Evolutionary conservation across 2,888 invertebrate genomes (phyloP), one percentile per base, ranked within the genome.

Genomic region (Trypoxylon attenuatum): DNA sequence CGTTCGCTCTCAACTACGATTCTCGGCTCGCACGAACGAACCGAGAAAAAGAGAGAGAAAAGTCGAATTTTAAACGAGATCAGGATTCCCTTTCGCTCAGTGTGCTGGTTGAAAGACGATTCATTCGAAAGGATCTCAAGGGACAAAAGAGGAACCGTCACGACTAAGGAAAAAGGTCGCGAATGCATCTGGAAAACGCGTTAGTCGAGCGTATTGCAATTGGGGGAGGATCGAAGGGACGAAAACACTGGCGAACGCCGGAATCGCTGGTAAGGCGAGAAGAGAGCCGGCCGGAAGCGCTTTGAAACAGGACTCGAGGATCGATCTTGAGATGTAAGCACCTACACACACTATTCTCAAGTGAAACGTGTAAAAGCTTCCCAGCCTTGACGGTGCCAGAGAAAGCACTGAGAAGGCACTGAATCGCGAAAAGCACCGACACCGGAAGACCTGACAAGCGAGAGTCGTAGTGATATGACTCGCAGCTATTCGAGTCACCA

Each of bases 241-340:
- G 19, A 29, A 27, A 51, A 46, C 53, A 52, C 46, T 59, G 38
- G 45, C 54, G 45, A 18, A 53, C 13, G 4, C 10, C 38, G 23
- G 38, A 55, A 54, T 59, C 38, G 38, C 54, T 54, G 25, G 18
- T 27, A 15, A 51, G 21, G 41, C 42, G 41, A n/a, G 25, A 29
- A 33, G 33, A n/a, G 15, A 23, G 51, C 55, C 4, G 21, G 21
- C 22, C 52, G 45, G 66, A 65, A 62, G 58, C 51, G 59, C 73
- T 73, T 76, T 76, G 77, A 76, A 77, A 77, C 63, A 61, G 62
- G 76, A 77, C 57, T 49, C 71, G 75, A n/a, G n/a, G 61, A 65
- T 64, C 54, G 42, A 39, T 29, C 1, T 18, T 15, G 27, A 47
- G 43, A n/a, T n/a, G n/a, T n/a, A n/a, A n/a, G n/a, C n/a, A n/a